These are phyloP conservation scores for Anarrhichthys ocellatus DNA, from an alignment of 2,113 vertebrate genomes.

Conservation along the genomic window DNA sequence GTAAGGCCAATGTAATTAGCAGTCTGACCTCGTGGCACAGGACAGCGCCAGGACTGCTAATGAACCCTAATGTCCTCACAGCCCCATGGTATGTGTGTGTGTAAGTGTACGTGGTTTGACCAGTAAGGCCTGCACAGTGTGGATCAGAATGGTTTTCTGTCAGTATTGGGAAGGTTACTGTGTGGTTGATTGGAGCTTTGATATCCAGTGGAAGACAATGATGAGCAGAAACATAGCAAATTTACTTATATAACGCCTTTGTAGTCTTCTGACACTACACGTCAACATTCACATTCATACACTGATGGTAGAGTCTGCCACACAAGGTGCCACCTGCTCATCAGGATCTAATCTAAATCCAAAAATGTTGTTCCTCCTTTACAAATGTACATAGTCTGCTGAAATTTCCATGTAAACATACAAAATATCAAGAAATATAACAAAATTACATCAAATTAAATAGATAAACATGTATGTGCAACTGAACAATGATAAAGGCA, in stretches of 20 bases:
- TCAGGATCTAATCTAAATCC: neutral
- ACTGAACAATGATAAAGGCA: neutral
- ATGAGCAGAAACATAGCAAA: neutral
- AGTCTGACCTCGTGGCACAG: slow-evolving; percentile 71
- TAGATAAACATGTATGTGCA: neutral
- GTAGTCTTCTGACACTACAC: neutral
- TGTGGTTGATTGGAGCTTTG: neutral
- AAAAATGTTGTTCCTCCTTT: neutral
- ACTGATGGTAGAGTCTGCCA: neutral
- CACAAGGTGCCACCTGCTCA: neutral
- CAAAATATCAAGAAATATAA: too few species aligned
- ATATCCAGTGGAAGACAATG: neutral
- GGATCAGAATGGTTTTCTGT: slow-evolving; percentile 10
- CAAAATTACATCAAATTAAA: too few species aligned
- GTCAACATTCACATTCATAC: neutral
- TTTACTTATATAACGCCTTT: neutral
- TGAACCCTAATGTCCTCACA: slow-evolving; percentile 57
- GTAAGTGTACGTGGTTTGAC: neutral
- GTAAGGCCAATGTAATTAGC: slow-evolving; percentile 75
- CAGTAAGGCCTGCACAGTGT: neutral
- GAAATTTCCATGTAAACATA: too few species aligned
- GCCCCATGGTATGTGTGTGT: slow-evolving; percentile 26
- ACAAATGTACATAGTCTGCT: neutral
- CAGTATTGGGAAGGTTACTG: neutral
- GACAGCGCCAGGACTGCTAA: slow-evolving; percentile 59